Evolutionary conservation across 2,888 invertebrate genomes (phyloP), one percentile per base, ranked within the genome.

Genomic region (Alloplasta piceator): DNA sequence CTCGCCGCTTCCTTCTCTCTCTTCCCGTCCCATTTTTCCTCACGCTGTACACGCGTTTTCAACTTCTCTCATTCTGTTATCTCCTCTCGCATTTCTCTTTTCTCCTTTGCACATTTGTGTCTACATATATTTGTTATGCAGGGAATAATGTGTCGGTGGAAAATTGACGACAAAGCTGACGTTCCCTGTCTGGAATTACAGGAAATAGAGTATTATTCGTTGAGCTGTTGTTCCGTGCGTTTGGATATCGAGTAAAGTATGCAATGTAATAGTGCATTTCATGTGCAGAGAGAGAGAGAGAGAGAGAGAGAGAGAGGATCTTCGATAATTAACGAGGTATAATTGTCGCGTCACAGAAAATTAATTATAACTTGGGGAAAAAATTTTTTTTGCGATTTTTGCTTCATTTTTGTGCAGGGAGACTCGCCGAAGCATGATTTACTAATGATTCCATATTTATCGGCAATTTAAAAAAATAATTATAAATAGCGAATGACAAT

Each of bases 191-290:
- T 14, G 78, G 78, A 81, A 81, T 78, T 77, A 26, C 64, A 77
- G 77, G 80, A 81, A 81, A 81, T 81, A 52, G 73, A 81, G 78
- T 81, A 81, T 81, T 78, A 70, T 81, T 77, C 64, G 73, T 74
- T 39, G 70, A 9, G 67, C 55, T 46, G 64, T 56, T 38, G 7
- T 48, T 5, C 43, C 4, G 16, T 26, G 26, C 55, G 50, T 68
- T 58, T 58, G 70, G 48, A 73, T 77, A 73, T 73, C 77, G 73
- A 73, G 77, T 39, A 68, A 73, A 64, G 73, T 14, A 52, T 58
- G 67, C 60, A 68, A 68, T 78, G 55, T 60, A 52, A 52, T 70
- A 55, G 38, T 60, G 58, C 41, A 6, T 26, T 1, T 26, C 14
- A 52, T 52, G 16, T 6, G 6, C 7, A 14, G 52, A 36, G 46